Base-by-base conservation (phyloP, 2,888 invertebrate genomes). In the Agriopis leucophaearia region DNA sequence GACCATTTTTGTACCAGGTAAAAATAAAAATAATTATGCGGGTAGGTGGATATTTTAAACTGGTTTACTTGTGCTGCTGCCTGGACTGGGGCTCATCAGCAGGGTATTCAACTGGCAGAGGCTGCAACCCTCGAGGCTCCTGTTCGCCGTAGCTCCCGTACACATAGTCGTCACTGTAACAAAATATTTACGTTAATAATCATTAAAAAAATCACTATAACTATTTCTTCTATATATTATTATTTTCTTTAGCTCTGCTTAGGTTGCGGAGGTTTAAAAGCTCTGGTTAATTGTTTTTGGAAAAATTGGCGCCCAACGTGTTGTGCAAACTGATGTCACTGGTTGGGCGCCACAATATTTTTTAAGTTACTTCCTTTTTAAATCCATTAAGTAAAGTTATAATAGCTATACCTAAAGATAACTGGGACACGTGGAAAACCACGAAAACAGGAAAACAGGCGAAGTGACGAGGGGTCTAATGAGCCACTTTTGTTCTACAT, bases 131-230 rank as follows among this genome's bases (percentile, higher is more conserved):
- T 1, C 92, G 87, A 0, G 88, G 87, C 63, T 93, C 93, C 61
- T 89, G 90, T 56, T 93, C 93, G 0, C 86, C 88, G 58, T 91
- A 93, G 70, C 78, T 82, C 12, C 87, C 89, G 62, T 91, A 92
- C 0, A 76, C 87, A 71, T 89, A 91, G 55, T 94, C 93, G 1
- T 92, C 87, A 64, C 88, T 88, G 78, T 18, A 83, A 81, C 54
- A 72, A 74, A n/a, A 48, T 48, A 38, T 48, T 38, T 38, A 16
- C 6, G 8, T 48, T 44, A 13, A 44, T 13, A 13, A 4, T 44
- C 5, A 1, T 27, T 27, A 27, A 27, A 27, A 27, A 27, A 27
- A 27, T 3, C 18, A 27, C 27, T 27, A 27, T 27, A 27, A 27
- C 5, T 44, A 12, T 44, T 44, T 44, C 1, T 44, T 44, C 8